Conservation (phyloP, 2,113 vertebrate genomes). For the Odobenus rosmarus region DNA sequence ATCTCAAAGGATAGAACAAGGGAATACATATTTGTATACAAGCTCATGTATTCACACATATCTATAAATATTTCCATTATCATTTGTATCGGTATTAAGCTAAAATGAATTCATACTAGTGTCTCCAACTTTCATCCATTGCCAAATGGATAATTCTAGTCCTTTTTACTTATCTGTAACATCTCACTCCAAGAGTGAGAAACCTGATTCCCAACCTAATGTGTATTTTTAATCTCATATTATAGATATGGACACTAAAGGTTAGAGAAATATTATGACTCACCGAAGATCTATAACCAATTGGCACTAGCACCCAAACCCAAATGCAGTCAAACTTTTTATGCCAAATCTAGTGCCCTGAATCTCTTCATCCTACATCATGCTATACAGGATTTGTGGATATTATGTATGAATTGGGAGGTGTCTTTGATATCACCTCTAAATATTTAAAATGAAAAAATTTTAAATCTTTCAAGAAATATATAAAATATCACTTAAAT, state of each 20-base stretch:
- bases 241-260: neutral
- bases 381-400: neutral
- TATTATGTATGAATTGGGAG: neutral
- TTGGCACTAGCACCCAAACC: neutral
- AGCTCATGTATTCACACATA: neutral
- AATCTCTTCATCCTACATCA: neutral
- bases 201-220: neutral
- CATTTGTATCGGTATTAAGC: neutral
- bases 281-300: neutral
- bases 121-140: neutral
- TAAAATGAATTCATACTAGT: neutral
- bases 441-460: neutral
- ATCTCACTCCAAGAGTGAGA: neutral
- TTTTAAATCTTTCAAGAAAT: neutral
- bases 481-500: neutral
- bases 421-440: neutral
- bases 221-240: neutral
- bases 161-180: neutral
- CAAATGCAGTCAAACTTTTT: neutral
- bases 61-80: neutral
- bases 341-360: neutral
- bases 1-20: neutral
- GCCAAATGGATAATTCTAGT: neutral
- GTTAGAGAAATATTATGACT: neutral
- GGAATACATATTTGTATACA: neutral